These are phyloP conservation scores for Fopius arisanus DNA, from an alignment of 1,140 invertebrate genomes.

Conservation along the genomic window DNA sequence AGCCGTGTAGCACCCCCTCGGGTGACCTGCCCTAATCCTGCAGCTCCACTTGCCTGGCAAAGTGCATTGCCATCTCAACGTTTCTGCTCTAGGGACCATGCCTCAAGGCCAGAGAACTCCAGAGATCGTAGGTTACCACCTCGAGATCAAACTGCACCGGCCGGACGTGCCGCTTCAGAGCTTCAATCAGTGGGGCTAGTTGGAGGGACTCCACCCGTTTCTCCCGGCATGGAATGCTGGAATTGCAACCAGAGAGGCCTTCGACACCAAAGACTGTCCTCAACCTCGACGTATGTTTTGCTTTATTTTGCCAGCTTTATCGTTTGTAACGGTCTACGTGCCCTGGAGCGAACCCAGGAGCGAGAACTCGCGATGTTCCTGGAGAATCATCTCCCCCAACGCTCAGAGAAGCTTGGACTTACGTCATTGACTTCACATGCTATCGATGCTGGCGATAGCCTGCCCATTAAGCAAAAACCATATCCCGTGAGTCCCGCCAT, in stretches of 20 bases:
- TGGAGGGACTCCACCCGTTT: no score
- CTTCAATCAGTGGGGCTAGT: no score
- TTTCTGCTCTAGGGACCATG: no score
- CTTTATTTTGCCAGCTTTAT: neutral
- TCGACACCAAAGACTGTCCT: neutral
- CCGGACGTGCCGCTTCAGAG: no score
- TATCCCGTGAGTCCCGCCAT: slow-evolving; percentile 18
- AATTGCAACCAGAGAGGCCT: neutral
- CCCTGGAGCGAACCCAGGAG: neutral
- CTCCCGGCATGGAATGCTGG: neutral
- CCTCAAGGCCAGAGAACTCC: no score
- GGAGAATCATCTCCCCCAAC: slow-evolving; percentile 11
- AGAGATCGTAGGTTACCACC: no score
- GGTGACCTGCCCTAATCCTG: no score
- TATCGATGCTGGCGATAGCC: slow-evolving; percentile 44
- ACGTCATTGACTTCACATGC: slow-evolving; percentile 39
- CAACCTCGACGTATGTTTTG: neutral
- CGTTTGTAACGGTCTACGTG: neutral
- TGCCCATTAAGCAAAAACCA: slow-evolving; percentile 38
- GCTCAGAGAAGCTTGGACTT: no score
- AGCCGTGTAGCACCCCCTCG: no score
- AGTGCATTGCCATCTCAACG: no score
- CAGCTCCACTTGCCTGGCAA: no score
- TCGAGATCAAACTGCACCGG: no score
- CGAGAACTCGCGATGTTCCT: neutral